Base-by-base conservation (phyloP, 2,797 vertebrate genomes). In the Microcaecilia unicolor region DNA sequence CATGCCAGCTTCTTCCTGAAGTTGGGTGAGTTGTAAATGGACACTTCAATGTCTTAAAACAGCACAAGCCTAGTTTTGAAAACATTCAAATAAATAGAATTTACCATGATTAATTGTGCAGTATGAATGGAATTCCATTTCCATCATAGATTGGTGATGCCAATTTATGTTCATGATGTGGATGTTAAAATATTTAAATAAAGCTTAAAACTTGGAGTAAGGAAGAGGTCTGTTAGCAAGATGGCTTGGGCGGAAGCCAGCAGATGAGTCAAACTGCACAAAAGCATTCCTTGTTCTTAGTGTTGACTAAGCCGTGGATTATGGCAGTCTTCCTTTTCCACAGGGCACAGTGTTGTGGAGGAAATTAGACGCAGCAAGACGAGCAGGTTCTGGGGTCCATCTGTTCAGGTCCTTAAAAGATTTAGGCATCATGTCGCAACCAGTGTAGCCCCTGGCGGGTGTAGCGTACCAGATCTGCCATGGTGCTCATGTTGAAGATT, bases 401-500 rank as follows among this genome's bases (percentile, higher is more conserved):
- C 50, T 56, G 56, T 54, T 59, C 73, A 61, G 51, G 74, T 67
- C 75, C 34, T 56, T 80, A 84, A 48, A 84, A 67, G 45, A 72
- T 84, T 74, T 96, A 97, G 62, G 94, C 89, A 39, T 99, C 96
- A 57, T 91, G 83, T 41, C 96, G 89, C 55, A 99, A 81, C 96
- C 96, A 98, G 58, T 97, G 91, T 24, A 99, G 83, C 52, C 96
- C 96, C 79, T 99, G 96, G 18, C 94, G 91, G 7, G 94, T 95
- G 64, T 90, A 98, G 28, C 92, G 93, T 75, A 96, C 92, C 61
- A 98, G 86, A 64, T 99, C 96, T 38, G 91, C 94, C 94, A 99
- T 99, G 70, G 88, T 92, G 88, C 96, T 98, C 34, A 90, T 92
- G 55, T 97, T 99, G 61, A 99, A 99, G 74, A 99, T 75, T 74